A percentile compares a stretch with the other conserved stretches of the same genome.
Evolutionary conservation across 1,140 invertebrate genomes (phyloP).

Genomic region (Trialeurodes vaporariorum): DNA sequence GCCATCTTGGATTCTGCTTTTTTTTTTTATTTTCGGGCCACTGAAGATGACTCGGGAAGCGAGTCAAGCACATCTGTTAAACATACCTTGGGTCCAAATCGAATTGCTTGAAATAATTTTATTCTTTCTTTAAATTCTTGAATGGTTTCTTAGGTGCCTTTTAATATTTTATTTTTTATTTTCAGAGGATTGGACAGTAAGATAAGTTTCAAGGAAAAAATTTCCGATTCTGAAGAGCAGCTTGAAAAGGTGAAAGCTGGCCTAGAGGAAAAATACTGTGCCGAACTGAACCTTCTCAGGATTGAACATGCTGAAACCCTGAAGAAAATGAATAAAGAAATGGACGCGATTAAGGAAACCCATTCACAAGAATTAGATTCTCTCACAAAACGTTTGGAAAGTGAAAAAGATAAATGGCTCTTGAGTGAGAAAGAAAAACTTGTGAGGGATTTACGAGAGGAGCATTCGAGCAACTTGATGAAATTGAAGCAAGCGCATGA

Average conservation of each 20-base stretch:
- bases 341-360: background rate
- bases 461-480: background rate
- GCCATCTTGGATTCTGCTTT: too few species aligned
- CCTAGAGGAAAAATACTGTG: background rate
- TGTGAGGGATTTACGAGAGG: background rate
- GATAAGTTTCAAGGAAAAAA: background rate
- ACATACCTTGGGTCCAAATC: too few species aligned
- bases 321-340: background rate
- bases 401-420: background rate
- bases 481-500: background rate
- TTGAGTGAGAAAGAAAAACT: too few species aligned
- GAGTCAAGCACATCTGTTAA: too few species aligned
- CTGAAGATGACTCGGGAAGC: too few species aligned
- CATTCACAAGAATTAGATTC: background rate
- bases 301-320: background rate
- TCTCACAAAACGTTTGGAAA: background rate
- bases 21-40: too few species aligned
- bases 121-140: too few species aligned
- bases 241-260: background rate
- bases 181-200: background rate
- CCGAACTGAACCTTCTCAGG: background rate
- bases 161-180: too few species aligned
- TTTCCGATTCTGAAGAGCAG: background rate
- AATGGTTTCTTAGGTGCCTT: too few species aligned
- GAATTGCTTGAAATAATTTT: too few species aligned